Percentiles rank a stretch among this genome's conserved stretches.
Conservation (phyloP, 2,113 vertebrate genomes). For the Callocephalon fimbriatum region DNA sequence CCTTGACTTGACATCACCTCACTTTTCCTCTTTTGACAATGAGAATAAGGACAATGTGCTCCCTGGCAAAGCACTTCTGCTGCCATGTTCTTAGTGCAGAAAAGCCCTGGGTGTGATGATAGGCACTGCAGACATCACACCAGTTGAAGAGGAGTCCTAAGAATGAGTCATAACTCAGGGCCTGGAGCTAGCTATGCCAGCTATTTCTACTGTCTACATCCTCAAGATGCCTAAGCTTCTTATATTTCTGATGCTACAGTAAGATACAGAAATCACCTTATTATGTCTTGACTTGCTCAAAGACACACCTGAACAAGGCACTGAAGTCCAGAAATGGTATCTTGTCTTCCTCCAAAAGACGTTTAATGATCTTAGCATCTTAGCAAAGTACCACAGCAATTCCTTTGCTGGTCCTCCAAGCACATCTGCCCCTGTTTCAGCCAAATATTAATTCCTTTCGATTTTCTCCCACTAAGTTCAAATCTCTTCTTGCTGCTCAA, state of each 20-base stretch:
- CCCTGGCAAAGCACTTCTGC: not conserved
- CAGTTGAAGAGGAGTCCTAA: not conserved
- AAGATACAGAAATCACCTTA: not conserved
- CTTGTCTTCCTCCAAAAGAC: not conserved
- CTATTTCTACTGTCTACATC: not conserved
- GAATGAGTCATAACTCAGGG: not conserved
- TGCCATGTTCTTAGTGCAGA: rapidly evolving
- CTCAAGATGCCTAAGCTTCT: not conserved
- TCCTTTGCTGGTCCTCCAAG: not conserved
- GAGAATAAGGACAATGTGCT: not conserved
- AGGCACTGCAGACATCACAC: not conserved
- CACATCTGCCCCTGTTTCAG: not conserved
- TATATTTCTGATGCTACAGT: not conserved
- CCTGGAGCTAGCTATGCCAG: not conserved
- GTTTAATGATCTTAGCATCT: not conserved
- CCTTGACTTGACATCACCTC: not conserved
- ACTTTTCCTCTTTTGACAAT: not conserved
- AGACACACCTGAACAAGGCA: not conserved
- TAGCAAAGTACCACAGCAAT: not conserved
- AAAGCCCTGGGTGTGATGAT: not conserved
- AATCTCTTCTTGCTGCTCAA: not conserved
- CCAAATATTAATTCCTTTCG: not conserved
- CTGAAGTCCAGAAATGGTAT: not conserved
- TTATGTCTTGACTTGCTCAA: not conserved
- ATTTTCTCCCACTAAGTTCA: not conserved